Evolutionary conservation across 2,888 invertebrate species (phyloP), one percentile per base, ranked within the genome.

Genomic region (Pseudococcus viburni): DNA sequence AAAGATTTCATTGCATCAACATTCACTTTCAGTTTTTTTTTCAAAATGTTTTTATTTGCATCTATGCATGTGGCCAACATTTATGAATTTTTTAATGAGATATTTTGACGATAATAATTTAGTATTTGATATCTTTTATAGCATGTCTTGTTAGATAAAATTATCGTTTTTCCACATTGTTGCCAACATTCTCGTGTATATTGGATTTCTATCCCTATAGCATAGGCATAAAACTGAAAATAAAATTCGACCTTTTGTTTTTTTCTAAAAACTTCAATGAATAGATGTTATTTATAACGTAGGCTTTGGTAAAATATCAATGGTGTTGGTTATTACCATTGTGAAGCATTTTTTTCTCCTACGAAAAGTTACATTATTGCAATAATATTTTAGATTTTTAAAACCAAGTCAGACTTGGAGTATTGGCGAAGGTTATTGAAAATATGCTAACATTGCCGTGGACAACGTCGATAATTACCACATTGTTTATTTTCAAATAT

Each of bases 401-500:
- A 42, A 42, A 68, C 68, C 8, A 15, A 64, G 64, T 64, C 15
- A 1, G 9, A 68, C 68, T 68, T 11, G 26, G 73, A 0, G 33
- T 26, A 17, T 73, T 26, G 17, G 8, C 73, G 73, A 73, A 73
- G 73, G 73, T 73, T 73, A 73, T 33, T 73, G 33, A 39, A 73
- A 39, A 33, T 33, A 73, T 73, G 33, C 33, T 39, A 17, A 73
- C 15, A 73, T 17, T 73, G 19, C 33, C 39, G 33, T 73, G 33
- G 73, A 33, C 73, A 73, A 17, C 39, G 33, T 73, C 73, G 73
- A 73, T 73, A 73, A 73, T 73, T 73, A 19, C 8, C 73, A 73
- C 73, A 73, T 73, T 73, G 73, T 73, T 73, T 73, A 73, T 73
- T 73, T 73, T 73, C 73, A 73, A 73, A 73, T 73, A 73, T 73